phyloP scores from a whole-genome alignment of 2,797 vertebrate species.

The Syngnathus acus region DNA sequence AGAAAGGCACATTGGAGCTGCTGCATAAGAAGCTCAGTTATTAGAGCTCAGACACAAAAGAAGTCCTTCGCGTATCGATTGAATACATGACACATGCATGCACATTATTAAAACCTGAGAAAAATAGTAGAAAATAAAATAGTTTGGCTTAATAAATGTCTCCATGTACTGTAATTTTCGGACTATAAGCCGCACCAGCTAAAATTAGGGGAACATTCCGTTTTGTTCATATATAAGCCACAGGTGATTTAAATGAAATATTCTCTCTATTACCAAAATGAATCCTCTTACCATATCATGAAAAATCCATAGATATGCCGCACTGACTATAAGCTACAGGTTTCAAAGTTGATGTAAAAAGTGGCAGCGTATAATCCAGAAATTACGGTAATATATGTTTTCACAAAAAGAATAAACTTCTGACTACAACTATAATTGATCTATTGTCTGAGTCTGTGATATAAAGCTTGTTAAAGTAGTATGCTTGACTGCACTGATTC shows the following conservation, averaged over 20 bases:
- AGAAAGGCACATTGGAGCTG: constrained; percentile 38
- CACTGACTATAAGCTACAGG: too few relatives aligned
- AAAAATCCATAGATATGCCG: too few relatives aligned
- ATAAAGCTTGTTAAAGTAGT: background rate
- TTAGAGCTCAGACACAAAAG: constrained; percentile 4
- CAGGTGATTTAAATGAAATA: too few relatives aligned
- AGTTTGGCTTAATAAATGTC: background rate
- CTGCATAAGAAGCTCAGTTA: constrained; percentile 9
- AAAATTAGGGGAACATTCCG: too few relatives aligned
- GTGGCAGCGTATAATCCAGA: background rate
- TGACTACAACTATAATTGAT: background rate
- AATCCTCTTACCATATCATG: too few relatives aligned
- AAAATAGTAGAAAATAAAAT: constrained; percentile 1
- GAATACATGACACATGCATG: constrained; percentile 2
- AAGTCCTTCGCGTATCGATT: constrained; percentile 15
- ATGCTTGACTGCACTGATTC: background rate
- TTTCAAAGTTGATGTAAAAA: too few relatives aligned
- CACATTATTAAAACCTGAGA: constrained; percentile 38
- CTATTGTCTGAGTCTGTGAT: background rate
- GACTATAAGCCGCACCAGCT: too few relatives aligned
- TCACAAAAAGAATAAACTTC: background rate
- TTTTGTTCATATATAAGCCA: too few relatives aligned
- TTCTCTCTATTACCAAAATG: too few relatives aligned
- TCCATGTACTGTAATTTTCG: background rate
- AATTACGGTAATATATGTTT: background rate